Evolutionary conservation across 1,140 invertebrate species (phyloP), one percentile per base, ranked within the genome.

Genomic region (Achroia grisella): DNA sequence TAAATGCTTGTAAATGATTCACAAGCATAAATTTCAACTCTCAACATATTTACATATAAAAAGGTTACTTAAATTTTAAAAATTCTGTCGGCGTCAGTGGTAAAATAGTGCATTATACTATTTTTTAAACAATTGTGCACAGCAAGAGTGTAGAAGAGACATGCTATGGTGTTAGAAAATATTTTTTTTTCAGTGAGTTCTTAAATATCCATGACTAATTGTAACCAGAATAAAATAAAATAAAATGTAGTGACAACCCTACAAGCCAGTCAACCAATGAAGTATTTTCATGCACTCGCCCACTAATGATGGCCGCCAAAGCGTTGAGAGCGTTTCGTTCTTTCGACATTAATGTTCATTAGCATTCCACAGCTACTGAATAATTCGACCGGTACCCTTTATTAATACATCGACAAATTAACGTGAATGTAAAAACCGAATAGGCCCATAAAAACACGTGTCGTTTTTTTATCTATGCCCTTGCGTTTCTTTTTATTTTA

Each of bases 351-450:
- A 70, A 74, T 74, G 62, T 79, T 82, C 69, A 78, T 82, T 79
- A 79, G 68, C 65, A 54, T 58, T 54, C 61, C 54, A 72, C 56
- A 62, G 78, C 78, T 82, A 82, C 78, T 75, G 78, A 78, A 80
- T 78, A 80, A 72, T 66, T 75, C 68, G 69, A 65, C 63, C 68
- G 72, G 69, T 64, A 62, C 60, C 70, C 78, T 76, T 71, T 71
- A 71, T 77, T 75, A 76, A 76, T 71, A 59, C 69, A 66, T 76
- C 66, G 67, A 77, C 74, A 83, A 79, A 80, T 83, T 83, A 83
- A 73, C 74, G 68, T 67, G 71, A 65, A 76, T 77, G 76, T 80
- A 83, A 83, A 83, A 76, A 70, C 72, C 70, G 71, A 78, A 74
- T 78, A 62, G 49, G 57, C 68, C 62, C 45, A 76, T 79, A 82